Evolutionary conservation across 2,888 invertebrate species (phyloP).

Genomic region (Venusia cambrica): DNA sequence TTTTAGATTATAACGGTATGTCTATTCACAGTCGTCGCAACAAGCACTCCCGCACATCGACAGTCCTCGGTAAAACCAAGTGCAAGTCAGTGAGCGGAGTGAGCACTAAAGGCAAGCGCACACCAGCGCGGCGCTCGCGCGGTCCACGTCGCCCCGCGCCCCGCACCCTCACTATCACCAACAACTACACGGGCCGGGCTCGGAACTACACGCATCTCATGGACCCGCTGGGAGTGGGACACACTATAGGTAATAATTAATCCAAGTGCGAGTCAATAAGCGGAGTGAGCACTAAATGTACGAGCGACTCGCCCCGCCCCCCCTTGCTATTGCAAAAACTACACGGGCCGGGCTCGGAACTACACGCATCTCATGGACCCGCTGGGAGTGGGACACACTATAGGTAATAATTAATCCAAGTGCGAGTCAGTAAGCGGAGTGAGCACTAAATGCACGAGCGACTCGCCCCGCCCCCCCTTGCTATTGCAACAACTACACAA

Average conservation of each 20-base stretch:
- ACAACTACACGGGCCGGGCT: conserved; percentile 24
- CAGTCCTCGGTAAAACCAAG: conserved; percentile 41
- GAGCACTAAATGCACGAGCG: conserved; percentile 41
- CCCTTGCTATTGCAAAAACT: conserved; percentile 17
- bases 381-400: conserved; percentile 12
- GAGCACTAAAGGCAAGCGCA: conserved; percentile 41
- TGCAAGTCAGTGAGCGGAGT: conserved; percentile 34
- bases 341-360: conserved; percentile 26
- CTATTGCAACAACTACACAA: conserved; percentile 17
- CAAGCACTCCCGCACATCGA: conserved; percentile 49
- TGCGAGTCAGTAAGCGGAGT: conserved; percentile 34
- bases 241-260: too few species aligned
- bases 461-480: conserved; percentile 28
- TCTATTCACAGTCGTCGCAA: conserved; percentile 45
- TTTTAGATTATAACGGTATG: not conserved
- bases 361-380: conserved; percentile 21
- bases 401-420: too few species aligned
- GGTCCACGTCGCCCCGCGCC: conserved; percentile 34
- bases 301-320: conserved; percentile 33
- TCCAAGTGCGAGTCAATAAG: conserved; percentile 35
- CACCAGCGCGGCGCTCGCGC: conserved; percentile 41
- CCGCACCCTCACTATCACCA: conserved; percentile 21
- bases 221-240: conserved; percentile 13
- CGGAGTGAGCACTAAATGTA: conserved; percentile 38
- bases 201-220: conserved; percentile 22